Evolutionary conservation across 2,888 invertebrate species (phyloP).

Genomic region (Apamea sordens): DNA sequence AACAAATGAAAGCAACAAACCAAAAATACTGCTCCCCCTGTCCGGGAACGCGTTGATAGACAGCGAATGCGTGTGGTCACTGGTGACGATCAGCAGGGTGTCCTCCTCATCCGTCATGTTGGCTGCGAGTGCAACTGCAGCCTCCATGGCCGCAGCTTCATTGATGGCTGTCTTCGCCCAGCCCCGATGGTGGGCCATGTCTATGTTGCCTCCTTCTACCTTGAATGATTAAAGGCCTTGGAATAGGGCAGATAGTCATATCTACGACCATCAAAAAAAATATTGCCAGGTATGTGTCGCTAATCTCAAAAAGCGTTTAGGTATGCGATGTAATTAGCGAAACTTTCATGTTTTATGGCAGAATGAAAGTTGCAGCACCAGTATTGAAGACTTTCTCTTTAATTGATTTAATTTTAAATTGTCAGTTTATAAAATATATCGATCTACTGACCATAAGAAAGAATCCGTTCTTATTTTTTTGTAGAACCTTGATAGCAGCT

Average conservation of each 20-base stretch:
- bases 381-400: not conserved
- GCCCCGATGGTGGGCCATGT: conserved; percentile 96
- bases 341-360: not conserved
- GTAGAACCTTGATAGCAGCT: conserved; percentile 93
- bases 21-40: conserved; percentile 93
- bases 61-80: conserved; percentile 95
- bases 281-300: not conserved
- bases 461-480: conserved; percentile 92
- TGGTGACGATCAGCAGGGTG: conserved; percentile 96
- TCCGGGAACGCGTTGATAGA: conserved; percentile 94
- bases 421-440: not conserved
- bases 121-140: conserved; percentile 93
- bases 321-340: not conserved
- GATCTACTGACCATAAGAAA: conserved; percentile 92
- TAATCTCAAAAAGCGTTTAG: not conserved
- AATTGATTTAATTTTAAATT: not conserved
- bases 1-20: conserved; percentile 78
- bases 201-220: conserved; percentile 96
- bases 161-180: conserved; percentile 93
- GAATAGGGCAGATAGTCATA: not conserved
- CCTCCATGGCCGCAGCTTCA: conserved; percentile 95
- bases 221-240: conserved; percentile 69
- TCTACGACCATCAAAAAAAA: not conserved
- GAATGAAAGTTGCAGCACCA: not conserved
- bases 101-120: conserved; percentile 90